Conservation (phyloP, 1,140 invertebrate genomes). For the Lamellibrachia luymesi region DNA sequence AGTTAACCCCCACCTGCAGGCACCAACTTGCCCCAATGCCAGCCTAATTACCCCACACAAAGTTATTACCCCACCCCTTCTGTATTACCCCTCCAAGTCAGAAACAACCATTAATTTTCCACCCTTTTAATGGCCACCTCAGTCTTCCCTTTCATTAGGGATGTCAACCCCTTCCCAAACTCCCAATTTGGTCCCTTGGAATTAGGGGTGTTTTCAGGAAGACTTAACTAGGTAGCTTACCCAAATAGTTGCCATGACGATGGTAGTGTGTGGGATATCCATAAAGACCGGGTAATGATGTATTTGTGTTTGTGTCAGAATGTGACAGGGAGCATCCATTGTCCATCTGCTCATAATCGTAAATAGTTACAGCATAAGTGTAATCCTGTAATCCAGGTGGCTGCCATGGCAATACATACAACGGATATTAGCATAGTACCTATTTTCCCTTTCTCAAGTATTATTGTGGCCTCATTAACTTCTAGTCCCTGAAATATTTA, state of each 20-base stretch:
- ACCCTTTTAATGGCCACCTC: background rate
- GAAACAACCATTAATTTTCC: background rate
- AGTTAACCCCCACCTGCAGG: background rate
- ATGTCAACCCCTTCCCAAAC: background rate
- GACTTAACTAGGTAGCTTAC: background rate
- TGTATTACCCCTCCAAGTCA: background rate
- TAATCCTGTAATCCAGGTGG: background rate
- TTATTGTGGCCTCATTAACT: background rate
- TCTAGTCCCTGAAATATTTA: background rate
- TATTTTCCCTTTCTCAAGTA: background rate
- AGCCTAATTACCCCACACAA: background rate
- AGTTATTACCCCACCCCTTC: background rate
- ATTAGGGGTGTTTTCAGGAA: constrained; percentile 1
- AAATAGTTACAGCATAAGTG: background rate
- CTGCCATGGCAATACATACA: background rate
- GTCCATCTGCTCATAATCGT: background rate
- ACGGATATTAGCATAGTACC: background rate
- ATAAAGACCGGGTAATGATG: background rate
- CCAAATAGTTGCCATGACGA: background rate
- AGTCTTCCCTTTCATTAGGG: background rate
- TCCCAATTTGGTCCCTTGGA: background rate
- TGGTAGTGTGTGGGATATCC: background rate
- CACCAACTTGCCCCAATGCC: background rate
- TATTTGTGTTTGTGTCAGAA: background rate
- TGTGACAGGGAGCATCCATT: background rate